Percentiles rank a stretch among this genome's conserved stretches.
Conservation (phyloP, 1,140 invertebrate species). For the Platorchestia sp. region DNA sequence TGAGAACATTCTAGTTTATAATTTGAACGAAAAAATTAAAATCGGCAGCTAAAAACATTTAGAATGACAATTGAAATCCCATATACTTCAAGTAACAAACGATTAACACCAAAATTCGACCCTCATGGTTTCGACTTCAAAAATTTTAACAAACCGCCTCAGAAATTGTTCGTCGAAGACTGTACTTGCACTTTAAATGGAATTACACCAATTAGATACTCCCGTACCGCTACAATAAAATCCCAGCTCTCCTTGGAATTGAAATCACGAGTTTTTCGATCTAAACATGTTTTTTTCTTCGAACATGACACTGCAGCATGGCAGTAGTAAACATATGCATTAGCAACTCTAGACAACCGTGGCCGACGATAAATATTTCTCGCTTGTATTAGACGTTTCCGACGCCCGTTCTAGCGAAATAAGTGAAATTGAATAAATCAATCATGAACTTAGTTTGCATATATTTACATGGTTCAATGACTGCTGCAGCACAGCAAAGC, state of each 20-base stretch:
- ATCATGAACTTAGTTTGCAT: neutral
- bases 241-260: neutral
- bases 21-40: neutral
- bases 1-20: too few species aligned
- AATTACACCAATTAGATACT: neutral
- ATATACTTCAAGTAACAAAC: too few species aligned
- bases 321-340: neutral
- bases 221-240: neutral
- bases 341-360: neutral
- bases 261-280: neutral
- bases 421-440: neutral
- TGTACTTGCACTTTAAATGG: neutral
- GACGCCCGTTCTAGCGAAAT: neutral
- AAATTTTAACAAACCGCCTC: too few species aligned
- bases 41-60: neutral
- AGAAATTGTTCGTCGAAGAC: neutral
- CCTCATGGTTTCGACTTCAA: too few species aligned
- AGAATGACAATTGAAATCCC: neutral
- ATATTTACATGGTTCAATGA: too few species aligned
- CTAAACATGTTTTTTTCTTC: neutral
- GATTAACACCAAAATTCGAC: too few species aligned
- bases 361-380: neutral
- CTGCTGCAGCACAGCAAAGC: neutral
- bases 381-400: neutral
- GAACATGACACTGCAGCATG: neutral